A percentile compares a stretch with the other conserved stretches of the same genome.
phyloP scores from a whole-genome alignment of 30 jellyfish, hydroid and myxozoan genomes.

The Cassiopea andromeda region DNA sequence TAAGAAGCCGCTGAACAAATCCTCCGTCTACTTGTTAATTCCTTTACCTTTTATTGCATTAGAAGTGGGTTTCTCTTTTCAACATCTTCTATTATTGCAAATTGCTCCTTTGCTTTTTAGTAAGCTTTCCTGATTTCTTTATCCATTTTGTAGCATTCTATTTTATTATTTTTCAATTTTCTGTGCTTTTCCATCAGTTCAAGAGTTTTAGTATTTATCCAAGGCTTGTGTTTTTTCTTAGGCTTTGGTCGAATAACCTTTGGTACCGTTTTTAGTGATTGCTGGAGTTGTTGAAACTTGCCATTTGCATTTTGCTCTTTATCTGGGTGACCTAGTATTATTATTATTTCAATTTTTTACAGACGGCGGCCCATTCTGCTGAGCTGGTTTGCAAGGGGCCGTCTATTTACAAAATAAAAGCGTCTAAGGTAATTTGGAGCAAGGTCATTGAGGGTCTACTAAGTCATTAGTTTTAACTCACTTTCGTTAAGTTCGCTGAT shows the following conservation, averaged over 20 bases:
- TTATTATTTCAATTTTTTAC: too few relatives aligned
- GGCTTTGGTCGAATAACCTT: not conserved
- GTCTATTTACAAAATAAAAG: too few relatives aligned
- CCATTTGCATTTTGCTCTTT: not conserved
- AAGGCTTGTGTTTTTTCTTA: slow-evolving; percentile 8
- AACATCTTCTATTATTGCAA: not conserved
- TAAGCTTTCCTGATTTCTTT: not conserved
- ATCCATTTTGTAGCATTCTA: not conserved
- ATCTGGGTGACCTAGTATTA: not conserved
- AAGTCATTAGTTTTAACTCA: too few relatives aligned
- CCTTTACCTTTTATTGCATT: slow-evolving; percentile 15
- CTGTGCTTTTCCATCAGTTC: slow-evolving; percentile 29
- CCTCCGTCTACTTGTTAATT: slow-evolving; percentile 4
- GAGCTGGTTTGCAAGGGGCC: too few relatives aligned
- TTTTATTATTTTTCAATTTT: not conserved
- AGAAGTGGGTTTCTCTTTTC: not conserved
- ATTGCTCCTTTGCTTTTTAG: not conserved
- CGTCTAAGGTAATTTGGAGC: too few relatives aligned
- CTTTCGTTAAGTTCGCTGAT: too few relatives aligned
- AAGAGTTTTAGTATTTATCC: slow-evolving; percentile 44
- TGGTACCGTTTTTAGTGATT: not conserved
- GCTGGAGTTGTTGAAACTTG: not conserved
- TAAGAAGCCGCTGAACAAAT: slow-evolving; percentile 13
- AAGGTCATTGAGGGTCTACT: too few relatives aligned
- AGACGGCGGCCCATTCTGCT: too few relatives aligned